Base-by-base conservation (phyloP, 30 jellyfish, hydroid and myxozoan genomes). In the Morbakka virulenta region DNA sequence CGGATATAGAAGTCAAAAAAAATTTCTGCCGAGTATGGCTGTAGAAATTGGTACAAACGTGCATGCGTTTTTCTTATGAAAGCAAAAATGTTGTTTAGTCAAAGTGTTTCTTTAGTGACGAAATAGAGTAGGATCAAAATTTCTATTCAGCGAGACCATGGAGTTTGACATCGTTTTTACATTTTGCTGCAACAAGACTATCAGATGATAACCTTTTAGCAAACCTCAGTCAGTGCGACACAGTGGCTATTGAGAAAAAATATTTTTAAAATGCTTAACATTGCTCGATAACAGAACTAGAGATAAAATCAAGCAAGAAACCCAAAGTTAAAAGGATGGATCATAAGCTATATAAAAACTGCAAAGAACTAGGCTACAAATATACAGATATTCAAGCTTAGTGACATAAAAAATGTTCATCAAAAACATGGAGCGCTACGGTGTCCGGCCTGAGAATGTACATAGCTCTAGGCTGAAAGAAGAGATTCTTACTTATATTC, bases 401-500 rank as follows among this genome's bases (percentile, higher is more conserved):
- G 63, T n/a, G 73, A 52, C n/a, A 17, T 76, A 17, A 35, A 24
- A 28, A 26, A 30, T 31, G 4, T 53, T 14, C 63, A 76, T 35
- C 17, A 14, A 20, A 17, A 28, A 34, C 25, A 14, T 76, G 66
- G 70, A 53, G 67, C 83, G 21, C 6, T 29, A 53, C 27, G 82
- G 80, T 68, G 63, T n/a, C 32, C 21, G 53, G 35, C n/a, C 57
- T 32, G 49, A 57, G 28, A 76, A 41, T n/a, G 87, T 57, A 20
- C 87, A 76, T 76, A 24, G 64, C 27, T 33, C 87, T 3, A n/a
- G 87, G 25, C 69, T 76, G 1, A 76, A 76, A 51, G 79, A 35
- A 35, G 25, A 50, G 28, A 52, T 76, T 4, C 14, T 76, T 41
- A 62, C 30, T 9, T 32, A 76, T 32, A 6, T 76, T 25, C 83